These are phyloP conservation scores for Parnassius mnemosyne DNA, from an alignment of 2,888 invertebrate genomes.

Conservation along the genomic window DNA sequence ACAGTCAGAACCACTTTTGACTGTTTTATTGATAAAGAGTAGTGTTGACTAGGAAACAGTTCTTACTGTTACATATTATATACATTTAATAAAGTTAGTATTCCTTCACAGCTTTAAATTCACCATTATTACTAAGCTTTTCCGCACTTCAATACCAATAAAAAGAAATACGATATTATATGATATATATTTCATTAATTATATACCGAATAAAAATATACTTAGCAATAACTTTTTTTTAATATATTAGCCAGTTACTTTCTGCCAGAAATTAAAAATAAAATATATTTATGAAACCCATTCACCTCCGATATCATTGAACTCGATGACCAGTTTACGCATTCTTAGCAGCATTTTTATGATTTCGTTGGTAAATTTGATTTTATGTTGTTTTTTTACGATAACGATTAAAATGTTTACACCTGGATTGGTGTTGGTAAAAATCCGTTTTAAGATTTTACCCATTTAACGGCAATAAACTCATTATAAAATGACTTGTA, in stretches of 20 bases:
- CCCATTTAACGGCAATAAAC: slow-evolving; percentile 20
- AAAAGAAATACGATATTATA: too few species aligned
- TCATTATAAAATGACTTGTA: slow-evolving; percentile 7
- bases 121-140: too few species aligned
- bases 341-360: slow-evolving; percentile 24
- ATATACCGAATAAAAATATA: too few species aligned
- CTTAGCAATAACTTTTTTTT: too few species aligned
- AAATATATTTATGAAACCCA: slow-evolving; percentile 5
- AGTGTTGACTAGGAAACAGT: too few species aligned
- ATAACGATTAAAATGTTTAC: slow-evolving; percentile 29
- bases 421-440: slow-evolving; percentile 17
- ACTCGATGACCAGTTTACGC: slow-evolving; percentile 21
- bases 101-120: too few species aligned
- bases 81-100: too few species aligned
- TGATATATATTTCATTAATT: too few species aligned
- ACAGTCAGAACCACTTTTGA: too few species aligned
- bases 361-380: slow-evolving; percentile 29
- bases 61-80: too few species aligned
- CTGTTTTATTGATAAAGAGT: too few species aligned
- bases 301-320: slow-evolving; percentile 20
- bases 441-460: slow-evolving; percentile 21
- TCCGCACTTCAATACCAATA: too few species aligned
- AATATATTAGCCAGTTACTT: background rate
- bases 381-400: slow-evolving; percentile 32
- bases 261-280: slow-evolving; percentile 6